These are phyloP conservation scores for Vespertilio murinus DNA, from an alignment of 2,797 vertebrate genomes.

Conservation along the genomic window DNA sequence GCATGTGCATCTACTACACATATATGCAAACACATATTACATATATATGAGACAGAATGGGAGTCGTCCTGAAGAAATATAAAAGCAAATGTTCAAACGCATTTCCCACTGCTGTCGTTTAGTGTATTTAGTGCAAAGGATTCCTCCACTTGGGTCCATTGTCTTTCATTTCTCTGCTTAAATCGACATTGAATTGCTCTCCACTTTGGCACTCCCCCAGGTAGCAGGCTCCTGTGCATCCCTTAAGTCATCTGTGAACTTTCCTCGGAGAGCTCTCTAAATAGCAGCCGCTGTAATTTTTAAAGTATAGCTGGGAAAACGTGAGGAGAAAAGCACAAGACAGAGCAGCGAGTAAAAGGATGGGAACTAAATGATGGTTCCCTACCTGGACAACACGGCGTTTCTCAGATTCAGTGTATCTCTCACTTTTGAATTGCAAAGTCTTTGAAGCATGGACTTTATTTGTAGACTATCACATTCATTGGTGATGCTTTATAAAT, in stretches of 20 bases:
- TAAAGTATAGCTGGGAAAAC: background rate
- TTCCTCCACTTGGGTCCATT: background rate
- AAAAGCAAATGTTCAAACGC: background rate
- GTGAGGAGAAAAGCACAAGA: background rate
- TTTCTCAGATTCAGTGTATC: background rate
- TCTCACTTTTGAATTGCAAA: background rate
- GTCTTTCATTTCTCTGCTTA: background rate
- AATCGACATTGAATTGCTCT: background rate
- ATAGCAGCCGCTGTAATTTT: background rate
- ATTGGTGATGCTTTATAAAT: slow-evolving; percentile 48
- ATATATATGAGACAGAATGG: background rate
- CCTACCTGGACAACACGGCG: background rate
- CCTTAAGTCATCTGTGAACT: background rate
- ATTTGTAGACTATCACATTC: slow-evolving; percentile 4
- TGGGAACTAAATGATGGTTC: background rate
- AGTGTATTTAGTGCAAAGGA: background rate
- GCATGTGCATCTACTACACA: background rate
- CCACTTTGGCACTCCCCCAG: background rate
- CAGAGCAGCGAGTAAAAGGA: background rate
- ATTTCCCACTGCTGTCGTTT: background rate
- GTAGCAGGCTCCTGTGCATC: background rate
- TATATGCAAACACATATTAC: background rate
- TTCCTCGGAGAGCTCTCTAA: background rate
- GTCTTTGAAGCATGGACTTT: slow-evolving; percentile 5
- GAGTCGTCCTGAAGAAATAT: background rate